Evolutionary conservation across 2,797 vertebrate genomes (phyloP).

Genomic region (Cyclura pinguis): DNA sequence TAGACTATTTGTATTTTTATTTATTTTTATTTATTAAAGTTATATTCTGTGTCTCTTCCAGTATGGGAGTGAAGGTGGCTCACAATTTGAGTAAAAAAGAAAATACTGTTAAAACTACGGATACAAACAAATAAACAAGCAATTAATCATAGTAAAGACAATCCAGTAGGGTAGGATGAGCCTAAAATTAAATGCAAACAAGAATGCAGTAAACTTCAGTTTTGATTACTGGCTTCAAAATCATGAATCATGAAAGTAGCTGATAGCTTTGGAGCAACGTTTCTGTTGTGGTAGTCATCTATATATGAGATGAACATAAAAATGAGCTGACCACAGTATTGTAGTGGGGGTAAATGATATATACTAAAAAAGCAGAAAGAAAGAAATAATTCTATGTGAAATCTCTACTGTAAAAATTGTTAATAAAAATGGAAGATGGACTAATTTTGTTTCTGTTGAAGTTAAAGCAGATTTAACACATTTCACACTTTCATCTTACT

Average conservation of each 20-base stretch:
- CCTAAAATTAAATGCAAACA: background rate
- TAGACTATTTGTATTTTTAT: background rate
- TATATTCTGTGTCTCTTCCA: too few relatives aligned
- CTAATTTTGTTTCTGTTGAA: background rate
- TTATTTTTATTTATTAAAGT: background rate
- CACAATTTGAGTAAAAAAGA: too few relatives aligned
- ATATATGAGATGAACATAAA: background rate
- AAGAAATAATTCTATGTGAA: background rate
- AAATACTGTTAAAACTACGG: too few relatives aligned
- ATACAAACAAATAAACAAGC: too few relatives aligned
- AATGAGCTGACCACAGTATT: background rate
- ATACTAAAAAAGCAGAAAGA: background rate
- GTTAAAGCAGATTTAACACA: background rate
- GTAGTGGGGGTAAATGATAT: background rate
- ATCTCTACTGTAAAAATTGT: background rate
- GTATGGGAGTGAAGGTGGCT: too few relatives aligned
- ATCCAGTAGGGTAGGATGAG: background rate
- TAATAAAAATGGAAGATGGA: slow-evolving; percentile 8
- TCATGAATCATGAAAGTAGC: background rate
- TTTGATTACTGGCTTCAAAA: background rate
- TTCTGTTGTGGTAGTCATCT: background rate
- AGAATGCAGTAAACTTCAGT: background rate
- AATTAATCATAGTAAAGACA: too few relatives aligned
- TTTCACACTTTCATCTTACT: fast-evolving
- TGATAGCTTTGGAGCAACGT: background rate